phyloP scores from a whole-genome alignment of 2,113 vertebrate species.

The Marmota monax region DNA sequence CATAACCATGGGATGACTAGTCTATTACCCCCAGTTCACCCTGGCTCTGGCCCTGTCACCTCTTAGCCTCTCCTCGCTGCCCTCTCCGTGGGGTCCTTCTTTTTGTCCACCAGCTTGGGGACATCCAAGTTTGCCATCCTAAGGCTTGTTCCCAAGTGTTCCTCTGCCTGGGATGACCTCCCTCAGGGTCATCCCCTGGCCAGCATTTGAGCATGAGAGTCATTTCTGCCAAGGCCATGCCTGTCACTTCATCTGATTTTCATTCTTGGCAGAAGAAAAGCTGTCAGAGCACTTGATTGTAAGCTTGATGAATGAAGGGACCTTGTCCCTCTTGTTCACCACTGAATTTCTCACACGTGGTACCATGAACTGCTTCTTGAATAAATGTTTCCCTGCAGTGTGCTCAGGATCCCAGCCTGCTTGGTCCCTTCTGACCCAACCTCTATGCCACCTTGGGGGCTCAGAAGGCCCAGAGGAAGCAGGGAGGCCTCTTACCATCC shows the following conservation, averaged over 20 bases:
- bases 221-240: background rate
- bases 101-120: too few relatives aligned
- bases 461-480: background rate
- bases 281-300: background rate
- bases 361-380: background rate
- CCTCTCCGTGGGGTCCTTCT: background rate
- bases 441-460: background rate
- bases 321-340: background rate
- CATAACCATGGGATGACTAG: background rate
- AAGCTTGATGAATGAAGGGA: background rate
- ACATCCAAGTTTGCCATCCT: background rate
- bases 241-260: background rate
- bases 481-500: background rate
- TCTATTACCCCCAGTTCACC: background rate
- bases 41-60: background rate
- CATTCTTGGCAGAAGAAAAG: background rate
- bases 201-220: background rate
- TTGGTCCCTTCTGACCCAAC: background rate
- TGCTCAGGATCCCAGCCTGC: background rate
- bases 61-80: background rate
- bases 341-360: background rate
- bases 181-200: background rate
- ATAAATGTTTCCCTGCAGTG: background rate
- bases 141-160: too few relatives aligned
- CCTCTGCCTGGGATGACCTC: background rate